These are phyloP conservation scores for Neomonachus schauinslandi DNA, from an alignment of 2,113 vertebrate genomes.

Conservation along the genomic window DNA sequence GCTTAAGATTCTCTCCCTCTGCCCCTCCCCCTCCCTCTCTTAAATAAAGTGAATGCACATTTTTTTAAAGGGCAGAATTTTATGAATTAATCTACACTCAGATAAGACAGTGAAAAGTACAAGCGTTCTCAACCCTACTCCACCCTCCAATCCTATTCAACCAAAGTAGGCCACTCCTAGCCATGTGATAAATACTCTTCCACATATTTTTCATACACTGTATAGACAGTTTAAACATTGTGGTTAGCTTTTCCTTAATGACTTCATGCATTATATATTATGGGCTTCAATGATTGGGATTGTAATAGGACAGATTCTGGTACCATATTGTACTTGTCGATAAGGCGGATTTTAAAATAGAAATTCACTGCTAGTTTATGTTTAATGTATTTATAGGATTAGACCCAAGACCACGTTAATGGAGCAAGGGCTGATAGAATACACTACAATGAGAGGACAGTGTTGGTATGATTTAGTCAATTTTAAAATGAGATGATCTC, in stretches of 20 bases:
- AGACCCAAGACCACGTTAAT: not conserved
- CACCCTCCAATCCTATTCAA: not conserved
- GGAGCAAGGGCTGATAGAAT: not conserved
- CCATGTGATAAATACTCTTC: not conserved
- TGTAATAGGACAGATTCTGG: not conserved
- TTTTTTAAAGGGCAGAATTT: not conserved
- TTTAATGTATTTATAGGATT: not conserved
- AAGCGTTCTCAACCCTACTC: not conserved
- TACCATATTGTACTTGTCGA: not conserved
- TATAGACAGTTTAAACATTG: not conserved
- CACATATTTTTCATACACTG: not conserved
- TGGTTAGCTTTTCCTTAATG: conserved; percentile 19
- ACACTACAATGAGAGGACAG: not conserved
- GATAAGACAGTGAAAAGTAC: not conserved
- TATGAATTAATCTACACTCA: not conserved
- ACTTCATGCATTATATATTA: not conserved
- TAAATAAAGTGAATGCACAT: not conserved
- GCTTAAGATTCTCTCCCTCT: not conserved
- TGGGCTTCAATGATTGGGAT: not conserved
- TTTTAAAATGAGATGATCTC: not conserved
- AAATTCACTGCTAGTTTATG: not conserved
- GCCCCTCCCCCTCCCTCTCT: not conserved
- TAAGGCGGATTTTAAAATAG: conserved; percentile 8
- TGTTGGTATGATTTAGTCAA: not conserved
- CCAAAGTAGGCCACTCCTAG: not conserved